Conservation (phyloP, 2,888 invertebrate genomes). For the Pandemis corylana region DNA sequence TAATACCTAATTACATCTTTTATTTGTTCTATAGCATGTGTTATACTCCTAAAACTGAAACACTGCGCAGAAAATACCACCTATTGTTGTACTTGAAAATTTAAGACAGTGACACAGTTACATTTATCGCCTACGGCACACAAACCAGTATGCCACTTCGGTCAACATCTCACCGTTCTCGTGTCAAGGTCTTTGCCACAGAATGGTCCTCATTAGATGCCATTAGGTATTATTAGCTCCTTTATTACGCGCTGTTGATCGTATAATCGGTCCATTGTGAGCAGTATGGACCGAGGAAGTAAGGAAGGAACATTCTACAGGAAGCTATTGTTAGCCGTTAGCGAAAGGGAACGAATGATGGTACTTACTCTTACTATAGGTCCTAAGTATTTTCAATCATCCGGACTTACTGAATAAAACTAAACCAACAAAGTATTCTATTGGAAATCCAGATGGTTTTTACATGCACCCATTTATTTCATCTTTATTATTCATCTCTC, state of each 20-base stretch:
- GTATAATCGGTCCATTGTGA: slow-evolving; percentile 30
- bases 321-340: background rate
- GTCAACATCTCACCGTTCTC: background rate
- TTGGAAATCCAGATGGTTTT: background rate
- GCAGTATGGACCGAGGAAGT: slow-evolving; percentile 9
- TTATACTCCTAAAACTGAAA: too few species aligned
- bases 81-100: background rate
- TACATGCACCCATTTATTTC: slow-evolving; percentile 5
- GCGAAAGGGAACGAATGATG: background rate
- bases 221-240: slow-evolving; percentile 26
- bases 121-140: background rate
- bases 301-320: background rate
- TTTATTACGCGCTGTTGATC: slow-evolving; percentile 7
- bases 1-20: too few species aligned
- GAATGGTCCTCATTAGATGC: slow-evolving; percentile 16
- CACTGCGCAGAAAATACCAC: background rate
- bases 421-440: background rate
- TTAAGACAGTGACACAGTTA: background rate
- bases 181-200: slow-evolving; percentile 18
- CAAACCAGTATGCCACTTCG: slow-evolving; percentile 2
- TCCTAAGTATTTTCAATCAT: background rate
- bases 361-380: too few species aligned
- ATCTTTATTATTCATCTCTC: slow-evolving; percentile 6
- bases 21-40: background rate
- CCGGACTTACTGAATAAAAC: background rate